phyloP scores from a whole-genome alignment of 2,797 vertebrate species.

The Ceryle rudis region DNA sequence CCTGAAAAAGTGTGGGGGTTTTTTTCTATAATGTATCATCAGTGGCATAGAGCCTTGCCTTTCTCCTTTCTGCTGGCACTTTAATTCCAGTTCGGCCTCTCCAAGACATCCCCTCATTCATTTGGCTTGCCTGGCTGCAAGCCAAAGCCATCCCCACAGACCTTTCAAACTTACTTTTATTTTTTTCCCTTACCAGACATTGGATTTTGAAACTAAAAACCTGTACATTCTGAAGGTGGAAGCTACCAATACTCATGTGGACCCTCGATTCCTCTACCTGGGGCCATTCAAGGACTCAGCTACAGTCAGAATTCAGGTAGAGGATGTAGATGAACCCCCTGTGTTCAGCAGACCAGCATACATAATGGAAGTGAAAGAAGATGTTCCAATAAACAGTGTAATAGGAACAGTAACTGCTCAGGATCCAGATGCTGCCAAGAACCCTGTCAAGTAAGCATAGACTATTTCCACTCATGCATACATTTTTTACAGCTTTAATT shows the following conservation, averaged over 20 bases:
- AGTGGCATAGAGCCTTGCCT: not conserved
- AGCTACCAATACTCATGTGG: conserved; percentile 88
- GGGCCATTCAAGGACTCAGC: conserved; percentile 91
- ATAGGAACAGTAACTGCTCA: conserved; percentile 88
- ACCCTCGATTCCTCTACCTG: conserved; percentile 86
- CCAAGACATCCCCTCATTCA: not conserved
- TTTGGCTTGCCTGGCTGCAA: not conserved
- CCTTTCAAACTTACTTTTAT: not conserved
- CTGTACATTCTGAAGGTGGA: conserved; percentile 89
- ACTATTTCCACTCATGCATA: not conserved
- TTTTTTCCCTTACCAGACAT: conserved; percentile 73
- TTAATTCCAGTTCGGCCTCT: not conserved
- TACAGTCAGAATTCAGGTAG: conserved; percentile 86
- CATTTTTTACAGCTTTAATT: not conserved
- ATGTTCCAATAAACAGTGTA: conserved; percentile 81
- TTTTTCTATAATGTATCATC: not conserved
- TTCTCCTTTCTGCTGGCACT: not conserved
- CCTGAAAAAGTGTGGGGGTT: not conserved
- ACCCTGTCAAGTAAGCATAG: conserved; percentile 87
- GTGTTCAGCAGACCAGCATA: conserved; percentile 88
- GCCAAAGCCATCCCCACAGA: not conserved
- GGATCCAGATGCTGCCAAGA: conserved; percentile 88
- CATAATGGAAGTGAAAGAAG: conserved; percentile 90
- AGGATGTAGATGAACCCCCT: conserved; percentile 93
- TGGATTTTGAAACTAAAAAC: conserved; percentile 92